A percentile compares a stretch with the other conserved stretches of the same genome.
Evolutionary conservation across 2,888 invertebrate species (phyloP).

Genomic region (Eristalis arbustorum): DNA sequence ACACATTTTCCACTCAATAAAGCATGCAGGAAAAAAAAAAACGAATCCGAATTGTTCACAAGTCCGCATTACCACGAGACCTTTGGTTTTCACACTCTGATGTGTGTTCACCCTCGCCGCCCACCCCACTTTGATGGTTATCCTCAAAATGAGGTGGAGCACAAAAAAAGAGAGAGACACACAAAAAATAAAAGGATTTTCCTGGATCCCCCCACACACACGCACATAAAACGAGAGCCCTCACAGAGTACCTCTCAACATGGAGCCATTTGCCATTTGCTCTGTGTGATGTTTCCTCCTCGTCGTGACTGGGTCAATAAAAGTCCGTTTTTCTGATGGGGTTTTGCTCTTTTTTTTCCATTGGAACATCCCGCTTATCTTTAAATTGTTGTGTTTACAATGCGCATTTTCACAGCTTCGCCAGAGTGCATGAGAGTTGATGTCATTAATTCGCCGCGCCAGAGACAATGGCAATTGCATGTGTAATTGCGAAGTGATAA

Average conservation of each 20-base stretch:
- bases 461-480: conserved; percentile 50
- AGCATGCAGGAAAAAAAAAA: conserved; percentile 43
- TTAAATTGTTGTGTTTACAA: conserved; percentile 54
- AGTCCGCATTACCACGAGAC: conserved; percentile 31
- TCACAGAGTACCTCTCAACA: conserved; percentile 20
- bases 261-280: conserved; percentile 30
- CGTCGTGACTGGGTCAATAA: conserved; percentile 67
- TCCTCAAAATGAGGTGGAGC: conserved; percentile 66
- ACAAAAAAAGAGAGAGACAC: conserved; percentile 27
- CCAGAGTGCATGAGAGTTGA: conserved; percentile 16
- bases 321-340: conserved; percentile 54
- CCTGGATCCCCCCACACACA: conserved; percentile 38
- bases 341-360: conserved; percentile 5
- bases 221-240: conserved; percentile 38
- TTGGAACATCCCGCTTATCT: conserved; percentile 55
- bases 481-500: conserved; percentile 67
- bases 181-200: conserved; percentile 59
- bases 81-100: conserved; percentile 12
- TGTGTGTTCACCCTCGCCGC: not conserved
- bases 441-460: conserved; percentile 55
- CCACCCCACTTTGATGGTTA: conserved; percentile 55
- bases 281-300: not conserved
- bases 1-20: conserved; percentile 64
- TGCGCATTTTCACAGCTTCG: conserved; percentile 22
- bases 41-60: conserved; percentile 40